These are phyloP conservation scores for Aphelinus atriplicis DNA, from an alignment of 1,140 invertebrate genomes.

Conservation along the genomic window DNA sequence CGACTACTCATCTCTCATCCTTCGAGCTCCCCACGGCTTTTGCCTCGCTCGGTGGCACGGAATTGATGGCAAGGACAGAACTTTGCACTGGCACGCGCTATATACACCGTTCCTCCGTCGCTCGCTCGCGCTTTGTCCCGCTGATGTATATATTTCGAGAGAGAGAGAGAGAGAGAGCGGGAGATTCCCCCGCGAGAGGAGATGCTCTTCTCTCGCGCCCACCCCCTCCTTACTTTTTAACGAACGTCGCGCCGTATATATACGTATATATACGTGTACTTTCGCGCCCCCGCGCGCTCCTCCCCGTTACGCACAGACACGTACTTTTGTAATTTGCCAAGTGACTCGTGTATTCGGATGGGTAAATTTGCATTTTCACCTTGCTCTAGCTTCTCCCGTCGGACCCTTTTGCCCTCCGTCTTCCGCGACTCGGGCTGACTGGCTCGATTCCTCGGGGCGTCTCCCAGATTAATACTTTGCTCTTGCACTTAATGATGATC, in stretches of 20 bases:
- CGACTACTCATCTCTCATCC: neutral
- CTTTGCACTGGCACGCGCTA: neutral
- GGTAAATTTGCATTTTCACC: no score
- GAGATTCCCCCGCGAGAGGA: neutral
- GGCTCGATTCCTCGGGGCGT: no score
- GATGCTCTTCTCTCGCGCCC: neutral
- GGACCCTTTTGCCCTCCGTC: no score
- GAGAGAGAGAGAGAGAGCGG: neutral
- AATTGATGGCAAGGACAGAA: conserved; percentile 16
- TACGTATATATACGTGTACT: neutral
- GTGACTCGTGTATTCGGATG: no score
- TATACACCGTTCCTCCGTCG: no score
- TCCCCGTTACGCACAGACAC: no score
- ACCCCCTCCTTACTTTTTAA: neutral
- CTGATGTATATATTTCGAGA: neutral
- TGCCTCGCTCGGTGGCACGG: neutral
- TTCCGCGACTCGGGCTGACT: no score
- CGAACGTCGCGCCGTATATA: neutral
- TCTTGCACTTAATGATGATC: no score
- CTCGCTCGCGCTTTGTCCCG: neutral
- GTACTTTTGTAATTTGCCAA: no score
- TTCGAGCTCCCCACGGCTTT: neutral
- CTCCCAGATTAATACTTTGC: no score
- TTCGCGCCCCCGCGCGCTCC: no score
- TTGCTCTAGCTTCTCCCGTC: no score